Evolutionary conservation across 2,888 invertebrate genomes (phyloP).

Genomic region (Drosophila kuntzei): DNA sequence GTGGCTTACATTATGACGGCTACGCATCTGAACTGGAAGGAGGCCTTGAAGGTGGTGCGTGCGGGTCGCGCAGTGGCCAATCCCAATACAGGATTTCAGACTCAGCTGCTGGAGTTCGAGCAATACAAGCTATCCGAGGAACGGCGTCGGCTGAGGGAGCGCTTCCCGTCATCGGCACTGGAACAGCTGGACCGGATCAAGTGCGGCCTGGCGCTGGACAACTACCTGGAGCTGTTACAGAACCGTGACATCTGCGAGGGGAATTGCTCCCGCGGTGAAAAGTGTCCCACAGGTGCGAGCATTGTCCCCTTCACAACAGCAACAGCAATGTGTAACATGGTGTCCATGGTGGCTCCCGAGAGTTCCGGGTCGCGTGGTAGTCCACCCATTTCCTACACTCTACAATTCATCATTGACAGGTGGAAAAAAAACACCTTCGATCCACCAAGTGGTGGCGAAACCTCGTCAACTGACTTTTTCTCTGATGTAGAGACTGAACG

Average conservation of each 20-base stretch:
- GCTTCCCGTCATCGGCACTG: conserved; percentile 92
- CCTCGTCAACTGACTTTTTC: background rate
- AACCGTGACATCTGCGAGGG: conserved; percentile 94
- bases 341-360: background rate
- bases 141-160: conserved; percentile 92
- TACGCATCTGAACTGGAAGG: conserved; percentile 95
- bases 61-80: conserved; percentile 97
- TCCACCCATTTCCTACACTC: conserved; percentile 39
- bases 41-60: conserved; percentile 96
- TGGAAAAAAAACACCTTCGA: conserved; percentile 58
- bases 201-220: conserved; percentile 92
- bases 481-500: background rate
- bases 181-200: conserved; percentile 91
- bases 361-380: background rate
- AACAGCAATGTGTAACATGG: conserved; percentile 22
- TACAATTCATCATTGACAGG: conserved; percentile 63
- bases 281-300: conserved; percentile 92
- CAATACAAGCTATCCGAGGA: conserved; percentile 93
- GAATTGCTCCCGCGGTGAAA: conserved; percentile 92
- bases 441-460: background rate
- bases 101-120: conserved; percentile 96
- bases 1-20: conserved; percentile 98
- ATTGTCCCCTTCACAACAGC: conserved; percentile 11
- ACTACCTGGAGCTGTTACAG: conserved; percentile 92
- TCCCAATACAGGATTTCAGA: conserved; percentile 98